These are phyloP conservation scores for Orgyia antiqua DNA, from an alignment of 2,888 invertebrate species.

Conservation along the genomic window DNA sequence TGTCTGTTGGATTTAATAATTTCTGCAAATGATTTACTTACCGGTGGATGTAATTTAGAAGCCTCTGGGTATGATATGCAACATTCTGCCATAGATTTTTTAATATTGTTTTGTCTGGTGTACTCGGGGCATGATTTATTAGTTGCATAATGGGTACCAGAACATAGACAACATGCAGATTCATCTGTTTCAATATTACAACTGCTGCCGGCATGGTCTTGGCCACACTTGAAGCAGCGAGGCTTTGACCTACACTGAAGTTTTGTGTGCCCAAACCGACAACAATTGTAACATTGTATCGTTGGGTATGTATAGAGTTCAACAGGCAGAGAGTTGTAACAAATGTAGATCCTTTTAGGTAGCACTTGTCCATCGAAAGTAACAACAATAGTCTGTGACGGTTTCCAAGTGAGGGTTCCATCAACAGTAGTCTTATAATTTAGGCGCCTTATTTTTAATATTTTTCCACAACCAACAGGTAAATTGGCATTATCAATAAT, in stretches of 20 bases:
- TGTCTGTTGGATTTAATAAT: neutral
- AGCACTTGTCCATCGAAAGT: conserved; percentile 7
- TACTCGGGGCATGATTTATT: neutral
- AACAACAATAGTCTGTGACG: conserved; percentile 3
- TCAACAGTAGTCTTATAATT: too few relatives aligned
- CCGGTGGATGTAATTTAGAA: neutral
- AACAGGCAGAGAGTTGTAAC: neutral
- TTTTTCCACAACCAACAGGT: too few relatives aligned
- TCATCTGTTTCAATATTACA: neutral
- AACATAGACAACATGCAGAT: neutral
- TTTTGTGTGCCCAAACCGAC: too few relatives aligned
- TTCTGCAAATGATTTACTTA: neutral
- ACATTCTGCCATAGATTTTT: neutral
- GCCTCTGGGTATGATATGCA: neutral
- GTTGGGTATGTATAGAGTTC: neutral
- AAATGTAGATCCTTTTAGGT: conserved; percentile 2
- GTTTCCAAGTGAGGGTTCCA: too few relatives aligned
- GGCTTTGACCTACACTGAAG: neutral
- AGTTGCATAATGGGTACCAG: neutral
- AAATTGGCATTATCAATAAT: too few relatives aligned
- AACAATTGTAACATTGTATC: neutral
- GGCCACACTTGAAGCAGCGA: neutral
- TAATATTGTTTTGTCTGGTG: neutral
- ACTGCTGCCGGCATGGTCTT: neutral
- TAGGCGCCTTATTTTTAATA: too few relatives aligned